phyloP scores from a whole-genome alignment of 2,113 vertebrate genomes.

The Cheilinus undulatus region DNA sequence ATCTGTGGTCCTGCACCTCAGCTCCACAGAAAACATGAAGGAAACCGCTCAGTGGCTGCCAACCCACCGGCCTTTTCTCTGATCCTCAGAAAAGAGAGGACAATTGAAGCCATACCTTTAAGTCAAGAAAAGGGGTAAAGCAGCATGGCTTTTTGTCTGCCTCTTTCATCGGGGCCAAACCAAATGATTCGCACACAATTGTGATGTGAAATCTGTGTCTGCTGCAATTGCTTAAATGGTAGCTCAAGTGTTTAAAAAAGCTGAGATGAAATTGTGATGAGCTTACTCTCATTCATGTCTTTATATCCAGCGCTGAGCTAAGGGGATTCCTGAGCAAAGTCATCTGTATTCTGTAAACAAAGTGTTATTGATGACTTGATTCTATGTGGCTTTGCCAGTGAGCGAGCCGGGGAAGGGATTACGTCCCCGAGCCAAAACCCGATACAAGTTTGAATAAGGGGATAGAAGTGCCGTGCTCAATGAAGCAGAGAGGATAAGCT shows the following conservation, averaged over 20 bases:
- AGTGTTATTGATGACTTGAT: conserved; percentile 76
- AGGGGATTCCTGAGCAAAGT: conserved; percentile 71
- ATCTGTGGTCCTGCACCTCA: conserved; percentile 51
- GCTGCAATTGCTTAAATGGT: conserved; percentile 67
- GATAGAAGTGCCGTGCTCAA: conserved; percentile 64
- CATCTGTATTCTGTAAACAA: conserved; percentile 75
- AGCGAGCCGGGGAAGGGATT: conserved; percentile 73
- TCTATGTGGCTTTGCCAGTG: conserved; percentile 73
- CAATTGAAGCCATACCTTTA: conserved; percentile 50
- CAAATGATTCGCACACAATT: conserved; percentile 61
- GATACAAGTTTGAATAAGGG: conserved; percentile 72
- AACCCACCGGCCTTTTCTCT: conserved; percentile 32
- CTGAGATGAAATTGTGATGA: conserved; percentile 62
- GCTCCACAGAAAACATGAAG: conserved; percentile 31
- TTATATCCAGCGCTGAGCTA: conserved; percentile 35
- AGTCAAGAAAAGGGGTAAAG: conserved; percentile 61
- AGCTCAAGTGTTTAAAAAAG: conserved; percentile 66
- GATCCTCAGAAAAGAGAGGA: conserved; percentile 33
- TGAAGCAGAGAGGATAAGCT: conserved; percentile 73
- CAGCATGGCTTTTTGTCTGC: conserved; percentile 36
- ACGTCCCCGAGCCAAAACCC: conserved; percentile 74
- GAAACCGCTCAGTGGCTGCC: conserved; percentile 24
- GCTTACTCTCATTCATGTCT: conserved; percentile 57
- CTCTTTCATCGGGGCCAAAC: conserved; percentile 34
- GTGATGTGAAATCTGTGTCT: conserved; percentile 59